Conservation (phyloP, 2,888 invertebrate genomes). For the Hypomecis punctinalis region DNA sequence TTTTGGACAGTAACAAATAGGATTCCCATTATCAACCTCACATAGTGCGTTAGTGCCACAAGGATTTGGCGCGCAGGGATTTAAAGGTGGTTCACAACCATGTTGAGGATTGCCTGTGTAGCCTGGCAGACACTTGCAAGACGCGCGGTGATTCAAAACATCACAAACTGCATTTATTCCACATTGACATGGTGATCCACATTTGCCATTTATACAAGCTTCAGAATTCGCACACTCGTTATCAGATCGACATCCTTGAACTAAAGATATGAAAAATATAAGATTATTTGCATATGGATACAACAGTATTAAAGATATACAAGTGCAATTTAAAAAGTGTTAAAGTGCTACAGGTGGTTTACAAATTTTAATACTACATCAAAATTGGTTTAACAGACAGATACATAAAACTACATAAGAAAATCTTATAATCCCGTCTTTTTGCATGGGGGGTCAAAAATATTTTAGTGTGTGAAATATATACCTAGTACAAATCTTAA, state of each 20-base stretch:
- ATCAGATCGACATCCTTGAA: conserved; percentile 89
- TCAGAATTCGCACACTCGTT: conserved; percentile 89
- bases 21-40: conserved; percentile 93
- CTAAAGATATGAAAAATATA: conserved; percentile 55
- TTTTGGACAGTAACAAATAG: conserved; percentile 95
- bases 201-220: conserved; percentile 91
- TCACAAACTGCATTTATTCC: conserved; percentile 93
- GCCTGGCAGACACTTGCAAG: conserved; percentile 93
- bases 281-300: not conserved
- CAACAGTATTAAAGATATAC: not conserved
- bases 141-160: conserved; percentile 90
- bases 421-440: too few relatives aligned
- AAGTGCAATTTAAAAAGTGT: too few relatives aligned
- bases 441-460: too few relatives aligned
- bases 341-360: too few relatives aligned
- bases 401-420: too few relatives aligned
- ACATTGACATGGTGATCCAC: conserved; percentile 91
- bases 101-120: conserved; percentile 91
- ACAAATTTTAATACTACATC: too few relatives aligned
- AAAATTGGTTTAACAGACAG: too few relatives aligned
- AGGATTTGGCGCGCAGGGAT: conserved; percentile 94
- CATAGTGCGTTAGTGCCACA: conserved; percentile 94
- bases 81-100: conserved; percentile 89
- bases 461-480: too few relatives aligned
- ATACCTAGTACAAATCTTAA: too few relatives aligned